Base-by-base conservation (phyloP, 2,888 invertebrate genomes). In the Danaus chrysippus region DNA sequence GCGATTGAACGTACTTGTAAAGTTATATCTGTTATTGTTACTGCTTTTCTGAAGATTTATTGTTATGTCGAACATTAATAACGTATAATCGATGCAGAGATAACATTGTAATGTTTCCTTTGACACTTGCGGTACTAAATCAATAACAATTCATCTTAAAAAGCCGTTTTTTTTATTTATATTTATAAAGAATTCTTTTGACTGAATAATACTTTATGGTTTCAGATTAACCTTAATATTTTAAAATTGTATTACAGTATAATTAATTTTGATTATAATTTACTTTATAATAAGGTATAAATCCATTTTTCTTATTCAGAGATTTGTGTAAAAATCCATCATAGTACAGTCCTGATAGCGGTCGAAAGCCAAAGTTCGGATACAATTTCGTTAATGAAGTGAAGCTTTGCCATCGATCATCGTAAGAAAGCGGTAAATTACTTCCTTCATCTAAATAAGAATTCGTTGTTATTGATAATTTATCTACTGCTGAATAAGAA, bases 331-430 rank as follows among this genome's bases (percentile, higher is more conserved):
- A 77, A 79, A 78, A 89, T 60, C 90, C 87, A 69, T 90, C 88
- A 69, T 88, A 89, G 76, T 91, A 90, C 67, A 90, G 82, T 54
- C 90, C 89, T 23, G 89, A 84, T 56, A 90, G 77, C 67, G 90
- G 88, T 72, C 74, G 84, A 68, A 91, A 91, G 69, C 80, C 81
- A 71, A 70, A 75, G 43, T 77, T 68, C 58, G 70, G 72, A 58
- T 70, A 66, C 70, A 71, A 73, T 70, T 76, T 71, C 66, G 70
- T 74, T 62, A 71, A 69, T 70, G 77, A 73, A 70, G 76, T 73
- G 73, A 83, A 82, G 68, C 74, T 75, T 63, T 71, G 73, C 87
- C 87, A 88, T 82, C 80, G 76, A 77, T 85, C 81, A 80, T 83
- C 73, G 67, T 74, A 69, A 66, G 68, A 62, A 60, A 78, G 73